These are phyloP conservation scores for Laticauda colubrina DNA, from an alignment of 2,113 vertebrate species.

Conservation along the genomic window DNA sequence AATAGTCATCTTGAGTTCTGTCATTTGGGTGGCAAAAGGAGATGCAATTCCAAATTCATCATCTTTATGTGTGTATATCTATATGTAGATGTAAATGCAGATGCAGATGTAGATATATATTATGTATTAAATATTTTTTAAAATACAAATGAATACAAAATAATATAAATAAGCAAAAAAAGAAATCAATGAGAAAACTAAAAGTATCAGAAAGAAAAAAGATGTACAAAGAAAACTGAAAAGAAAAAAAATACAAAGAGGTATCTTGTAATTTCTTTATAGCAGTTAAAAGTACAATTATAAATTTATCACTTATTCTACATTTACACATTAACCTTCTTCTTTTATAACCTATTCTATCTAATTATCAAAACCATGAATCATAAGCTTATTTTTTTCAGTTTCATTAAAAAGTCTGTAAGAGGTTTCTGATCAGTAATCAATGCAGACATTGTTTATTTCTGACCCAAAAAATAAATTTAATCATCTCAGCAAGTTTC, in stretches of 20 bases:
- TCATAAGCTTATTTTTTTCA: background rate
- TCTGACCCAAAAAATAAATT: background rate
- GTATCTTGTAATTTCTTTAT: background rate
- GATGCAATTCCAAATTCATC: background rate
- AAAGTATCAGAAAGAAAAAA: background rate
- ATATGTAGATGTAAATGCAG: background rate
- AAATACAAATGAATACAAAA: background rate
- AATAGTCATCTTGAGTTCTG: slow-evolving; percentile 1
- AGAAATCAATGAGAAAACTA: background rate
- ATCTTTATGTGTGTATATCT: background rate
- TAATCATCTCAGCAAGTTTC: background rate
- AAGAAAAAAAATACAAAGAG: background rate
- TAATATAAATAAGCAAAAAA: background rate
- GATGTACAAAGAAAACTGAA: background rate
- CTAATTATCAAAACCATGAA: background rate
- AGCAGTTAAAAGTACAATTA: background rate
- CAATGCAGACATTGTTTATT: background rate
- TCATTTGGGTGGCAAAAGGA: background rate
- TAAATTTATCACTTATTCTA: background rate
- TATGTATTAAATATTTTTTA: background rate
- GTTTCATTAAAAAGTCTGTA: background rate
- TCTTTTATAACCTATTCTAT: background rate
- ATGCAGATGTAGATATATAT: background rate
- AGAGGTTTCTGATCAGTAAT: background rate
- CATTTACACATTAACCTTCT: background rate